Evolutionary conservation across 2,888 invertebrate species (phyloP).

Genomic region (Junonia oenone): DNA sequence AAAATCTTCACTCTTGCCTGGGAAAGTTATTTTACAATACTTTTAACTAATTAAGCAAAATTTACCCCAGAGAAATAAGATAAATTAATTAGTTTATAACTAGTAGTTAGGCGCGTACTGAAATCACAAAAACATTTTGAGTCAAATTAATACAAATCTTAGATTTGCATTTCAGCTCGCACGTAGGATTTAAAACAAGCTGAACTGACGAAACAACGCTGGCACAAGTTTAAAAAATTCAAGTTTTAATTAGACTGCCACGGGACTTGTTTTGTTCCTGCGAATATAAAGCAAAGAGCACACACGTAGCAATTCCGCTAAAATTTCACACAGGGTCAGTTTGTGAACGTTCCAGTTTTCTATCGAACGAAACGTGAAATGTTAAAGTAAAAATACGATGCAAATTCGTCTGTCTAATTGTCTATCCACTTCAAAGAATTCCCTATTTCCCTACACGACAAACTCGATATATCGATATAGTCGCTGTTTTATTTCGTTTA

Average conservation of each 20-base stretch:
- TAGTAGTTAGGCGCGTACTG: no score
- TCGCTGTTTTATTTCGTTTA: background rate
- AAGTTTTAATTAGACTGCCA: slow-evolving; percentile 20
- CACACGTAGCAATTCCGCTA: slow-evolving; percentile 18
- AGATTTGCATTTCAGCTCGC: background rate
- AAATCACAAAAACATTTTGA: no score
- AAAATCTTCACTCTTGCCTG: no score
- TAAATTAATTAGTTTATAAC: no score
- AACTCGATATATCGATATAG: background rate
- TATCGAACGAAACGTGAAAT: slow-evolving; percentile 20
- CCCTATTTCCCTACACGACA: slow-evolving; percentile 1
- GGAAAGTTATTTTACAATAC: no score
- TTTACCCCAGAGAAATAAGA: no score
- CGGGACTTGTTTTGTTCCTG: slow-evolving; percentile 4
- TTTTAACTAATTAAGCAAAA: no score
- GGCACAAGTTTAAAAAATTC: slow-evolving; percentile 4
- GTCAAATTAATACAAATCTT: background rate
- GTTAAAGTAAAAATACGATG: slow-evolving; percentile 25
- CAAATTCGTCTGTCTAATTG: slow-evolving; percentile 20
- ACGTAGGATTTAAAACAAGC: background rate
- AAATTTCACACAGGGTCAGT: slow-evolving; percentile 31
- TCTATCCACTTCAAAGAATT: slow-evolving; percentile 20
- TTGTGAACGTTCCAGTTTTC: slow-evolving; percentile 28
- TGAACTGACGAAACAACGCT: background rate
- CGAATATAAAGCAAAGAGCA: no score